Base-by-base conservation (phyloP, 2,797 vertebrate genomes). In the Acanthurus lineatus region DNA sequence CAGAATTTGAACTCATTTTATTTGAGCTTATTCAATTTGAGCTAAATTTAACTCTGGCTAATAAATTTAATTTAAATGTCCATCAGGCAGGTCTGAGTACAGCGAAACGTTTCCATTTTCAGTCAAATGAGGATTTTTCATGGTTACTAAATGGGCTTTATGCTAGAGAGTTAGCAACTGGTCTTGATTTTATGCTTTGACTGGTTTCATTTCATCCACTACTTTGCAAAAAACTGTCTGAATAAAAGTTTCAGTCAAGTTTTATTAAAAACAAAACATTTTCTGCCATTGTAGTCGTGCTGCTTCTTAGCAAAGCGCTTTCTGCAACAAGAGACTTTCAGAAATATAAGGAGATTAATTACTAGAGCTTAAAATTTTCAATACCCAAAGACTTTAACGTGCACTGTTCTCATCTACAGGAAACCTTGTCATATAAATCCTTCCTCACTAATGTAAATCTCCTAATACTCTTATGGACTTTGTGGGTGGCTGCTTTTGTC, bases 371-470 rank as follows among this genome's bases (percentile, higher is more conserved):
- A 70, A 59, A 40, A 70, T 73, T 71, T 81, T 67, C 45, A 86
- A 88, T 68, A 76, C 59, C 76, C 28, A 0, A 58, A 22, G 69
- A 86, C 60, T 76, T 49, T 15, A 84, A 87, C 71, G 77, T 84
- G 59, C 44, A 17, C 57, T 80, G 35, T 82, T 82, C 11, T 28
- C 40, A 66, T 79, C 61, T 70, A 52, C 63, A 82, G 71, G 68
- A 86, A 87, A 85, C 49, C 53, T 73, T 82, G 76, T 87, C 84
- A 83, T 83, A 76, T 54, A 79, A 91, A 90, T 88, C 64, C 54
- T 71, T 80, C 71, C 72, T 58, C 62, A 20, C 80, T 85, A 65
- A 88, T 86, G 82, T 84, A 89, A 90, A 89, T 87, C 89, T 88
- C 61, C 48, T 90, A 86, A 92, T 83, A 72, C 85, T 83, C 84